These are phyloP conservation scores for Drosophila albomicans DNA, from an alignment of 1,140 invertebrate species.

Conservation along the genomic window DNA sequence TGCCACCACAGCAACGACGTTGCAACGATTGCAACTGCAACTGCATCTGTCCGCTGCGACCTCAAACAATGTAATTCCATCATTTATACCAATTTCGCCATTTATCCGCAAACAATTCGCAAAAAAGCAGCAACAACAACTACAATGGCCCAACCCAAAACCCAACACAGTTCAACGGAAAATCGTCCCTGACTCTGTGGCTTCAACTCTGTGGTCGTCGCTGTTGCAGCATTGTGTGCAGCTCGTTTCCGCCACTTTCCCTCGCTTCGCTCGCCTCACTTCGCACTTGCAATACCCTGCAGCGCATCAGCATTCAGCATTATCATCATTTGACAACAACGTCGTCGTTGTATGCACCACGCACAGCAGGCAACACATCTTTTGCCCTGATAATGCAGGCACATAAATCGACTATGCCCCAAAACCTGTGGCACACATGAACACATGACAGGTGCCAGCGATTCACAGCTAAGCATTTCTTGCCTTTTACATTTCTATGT, in stretches of 20 bases:
- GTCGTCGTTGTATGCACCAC: neutral
- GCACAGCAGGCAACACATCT: conserved; percentile 17
- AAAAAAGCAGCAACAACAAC: conserved; percentile 48
- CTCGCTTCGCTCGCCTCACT: conserved; percentile 13
- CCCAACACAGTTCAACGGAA: conserved; percentile 46
- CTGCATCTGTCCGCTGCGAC: conserved; percentile 49
- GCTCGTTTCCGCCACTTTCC: conserved; percentile 64
- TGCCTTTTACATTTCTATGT: neutral
- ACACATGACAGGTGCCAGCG: conserved; percentile 10
- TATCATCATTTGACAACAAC: conserved; percentile 15
- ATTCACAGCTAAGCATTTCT: neutral
- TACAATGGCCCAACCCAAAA: conserved; percentile 29
- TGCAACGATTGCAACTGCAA: conserved; percentile 3
- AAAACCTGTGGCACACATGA: neutral
- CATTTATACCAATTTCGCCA: conserved; percentile 83
- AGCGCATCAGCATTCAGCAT: neutral
- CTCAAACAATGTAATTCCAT: conserved; percentile 83
- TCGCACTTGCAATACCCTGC: conserved; percentile 38
- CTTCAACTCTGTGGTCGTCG: conserved; percentile 22
- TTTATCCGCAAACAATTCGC: conserved; percentile 81
- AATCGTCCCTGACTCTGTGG: conserved; percentile 63
- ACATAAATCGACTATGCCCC: conserved; percentile 9
- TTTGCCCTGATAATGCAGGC: conserved; percentile 16
- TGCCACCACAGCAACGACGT: neutral
- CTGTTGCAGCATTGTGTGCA: conserved; percentile 63